phyloP scores from a whole-genome alignment of 2,797 vertebrate genomes.

The Cyprinodon diabolis region DNA sequence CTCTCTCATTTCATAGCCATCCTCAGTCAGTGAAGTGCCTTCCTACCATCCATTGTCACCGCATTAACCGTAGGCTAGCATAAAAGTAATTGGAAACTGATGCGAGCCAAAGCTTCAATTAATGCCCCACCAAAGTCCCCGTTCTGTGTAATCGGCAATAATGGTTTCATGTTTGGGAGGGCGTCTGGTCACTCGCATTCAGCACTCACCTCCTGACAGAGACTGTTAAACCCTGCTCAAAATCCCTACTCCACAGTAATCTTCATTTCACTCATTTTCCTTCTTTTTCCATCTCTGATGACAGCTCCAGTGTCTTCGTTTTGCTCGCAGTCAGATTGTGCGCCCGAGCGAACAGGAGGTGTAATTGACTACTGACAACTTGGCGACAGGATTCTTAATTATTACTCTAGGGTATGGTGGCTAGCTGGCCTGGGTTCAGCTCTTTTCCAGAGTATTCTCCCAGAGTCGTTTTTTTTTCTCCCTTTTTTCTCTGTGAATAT shows the following conservation, averaged over 20 bases:
- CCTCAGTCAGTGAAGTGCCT: conserved; percentile 62
- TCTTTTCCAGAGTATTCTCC: conserved; percentile 70
- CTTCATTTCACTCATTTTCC: conserved; percentile 80
- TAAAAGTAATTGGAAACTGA: conserved; percentile 88
- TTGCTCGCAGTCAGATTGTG: conserved; percentile 77
- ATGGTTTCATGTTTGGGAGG: conserved; percentile 83
- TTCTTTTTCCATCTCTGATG: conserved; percentile 75
- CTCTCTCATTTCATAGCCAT: conserved; percentile 62
- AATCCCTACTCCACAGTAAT: conserved; percentile 78
- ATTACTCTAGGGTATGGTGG: conserved; percentile 79
- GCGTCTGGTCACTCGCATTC: conserved; percentile 78
- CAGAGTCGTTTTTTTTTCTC: conserved; percentile 66
- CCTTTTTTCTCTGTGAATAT: conserved; percentile 69
- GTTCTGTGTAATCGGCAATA: conserved; percentile 84
- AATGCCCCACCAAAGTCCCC: conserved; percentile 80
- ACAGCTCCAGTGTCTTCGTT: conserved; percentile 70
- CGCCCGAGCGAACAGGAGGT: conserved; percentile 75
- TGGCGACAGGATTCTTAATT: conserved; percentile 82
- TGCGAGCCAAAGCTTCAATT: conserved; percentile 84
- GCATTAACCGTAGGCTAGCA: conserved; percentile 85
- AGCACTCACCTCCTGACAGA: conserved; percentile 81
- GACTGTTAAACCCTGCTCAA: conserved; percentile 74
- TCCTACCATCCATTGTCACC: conserved; percentile 75
- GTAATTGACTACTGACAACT: conserved; percentile 86
- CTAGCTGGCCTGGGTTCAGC: conserved; percentile 73